Evolutionary conservation across 1,140 invertebrate genomes (phyloP).

Genomic region (Monomorium pharaonis): DNA sequence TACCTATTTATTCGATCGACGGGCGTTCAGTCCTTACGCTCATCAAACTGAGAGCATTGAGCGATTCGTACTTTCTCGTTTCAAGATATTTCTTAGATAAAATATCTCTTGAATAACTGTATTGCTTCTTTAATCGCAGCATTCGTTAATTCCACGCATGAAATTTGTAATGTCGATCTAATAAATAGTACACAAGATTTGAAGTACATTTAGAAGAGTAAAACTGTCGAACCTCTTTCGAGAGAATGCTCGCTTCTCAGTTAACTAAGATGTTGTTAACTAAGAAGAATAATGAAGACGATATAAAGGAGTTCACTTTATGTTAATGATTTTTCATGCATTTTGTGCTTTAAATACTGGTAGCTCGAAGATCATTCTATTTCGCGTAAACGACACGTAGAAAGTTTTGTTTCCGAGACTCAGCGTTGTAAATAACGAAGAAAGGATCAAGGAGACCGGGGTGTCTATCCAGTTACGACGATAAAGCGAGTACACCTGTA

Average conservation of each 20-base stretch:
- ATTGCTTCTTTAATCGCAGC: not conserved
- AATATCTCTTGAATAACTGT: not conserved
- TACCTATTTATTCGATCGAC: constrained; percentile 63
- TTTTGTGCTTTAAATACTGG: not conserved
- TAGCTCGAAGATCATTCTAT: constrained; percentile 37
- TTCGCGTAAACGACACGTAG: constrained; percentile 31
- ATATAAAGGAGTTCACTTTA: not conserved
- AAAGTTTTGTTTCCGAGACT: constrained; percentile 36
- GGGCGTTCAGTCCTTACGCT: constrained; percentile 24
- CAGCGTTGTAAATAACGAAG: constrained; percentile 36
- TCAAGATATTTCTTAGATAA: constrained; percentile 28
- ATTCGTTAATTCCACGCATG: not conserved
- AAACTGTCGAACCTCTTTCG: not conserved
- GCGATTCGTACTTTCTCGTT: constrained; percentile 33
- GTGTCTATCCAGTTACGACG: constrained; percentile 69
- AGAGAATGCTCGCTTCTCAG: too few relatives aligned
- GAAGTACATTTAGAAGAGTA: not conserved
- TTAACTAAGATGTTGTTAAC: not conserved
- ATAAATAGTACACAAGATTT: not conserved
- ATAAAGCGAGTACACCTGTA: constrained; percentile 67
- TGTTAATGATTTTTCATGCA: constrained; percentile 13
- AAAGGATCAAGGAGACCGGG: constrained; percentile 45
- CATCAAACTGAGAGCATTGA: constrained; percentile 53
- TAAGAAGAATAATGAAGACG: not conserved
- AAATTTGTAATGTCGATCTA: not conserved